phyloP scores from a whole-genome alignment of 2,888 invertebrate species.

The Torymus aiolomorphi region DNA sequence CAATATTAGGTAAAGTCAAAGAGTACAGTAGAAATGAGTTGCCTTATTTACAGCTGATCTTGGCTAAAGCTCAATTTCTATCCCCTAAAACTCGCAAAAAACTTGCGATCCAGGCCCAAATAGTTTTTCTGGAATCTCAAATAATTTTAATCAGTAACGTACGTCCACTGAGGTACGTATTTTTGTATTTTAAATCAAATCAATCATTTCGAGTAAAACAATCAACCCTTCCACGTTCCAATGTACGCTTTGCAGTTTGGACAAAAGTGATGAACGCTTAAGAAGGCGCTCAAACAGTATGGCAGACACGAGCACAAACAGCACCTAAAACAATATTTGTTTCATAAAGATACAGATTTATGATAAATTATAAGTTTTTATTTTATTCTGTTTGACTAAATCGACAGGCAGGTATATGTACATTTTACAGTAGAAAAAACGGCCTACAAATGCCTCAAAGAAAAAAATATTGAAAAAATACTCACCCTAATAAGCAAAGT shows the following conservation, averaged over 20 bases:
- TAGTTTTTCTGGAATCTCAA: neutral
- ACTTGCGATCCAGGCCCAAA: constrained; percentile 2
- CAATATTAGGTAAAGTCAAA: constrained; percentile 13
- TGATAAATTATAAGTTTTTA: neutral
- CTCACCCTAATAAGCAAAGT: constrained; percentile 73
- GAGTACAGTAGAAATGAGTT: constrained; percentile 25
- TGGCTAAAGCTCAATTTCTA: constrained; percentile 14
- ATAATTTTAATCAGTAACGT: constrained; percentile 9
- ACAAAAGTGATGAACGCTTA: constrained; percentile 77
- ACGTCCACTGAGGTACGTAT: neutral
- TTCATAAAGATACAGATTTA: too few relatives aligned
- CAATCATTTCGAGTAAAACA: neutral
- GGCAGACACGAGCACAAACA: constrained; percentile 78
- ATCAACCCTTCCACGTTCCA: constrained; percentile 75
- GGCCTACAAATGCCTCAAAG: too few relatives aligned
- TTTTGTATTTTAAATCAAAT: constrained; percentile 5
- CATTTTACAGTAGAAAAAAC: neutral
- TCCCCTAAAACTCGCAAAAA: neutral
- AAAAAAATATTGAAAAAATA: constrained; percentile 15
- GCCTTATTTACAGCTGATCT: constrained; percentile 13
- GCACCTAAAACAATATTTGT: constrained; percentile 70
- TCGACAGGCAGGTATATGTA: too few relatives aligned
- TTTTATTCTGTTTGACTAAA: too few relatives aligned
- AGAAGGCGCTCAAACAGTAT: constrained; percentile 77
- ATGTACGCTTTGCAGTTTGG: constrained; percentile 76